phyloP scores from a whole-genome alignment of 2,797 vertebrate genomes.

The Nannoperca australis region DNA sequence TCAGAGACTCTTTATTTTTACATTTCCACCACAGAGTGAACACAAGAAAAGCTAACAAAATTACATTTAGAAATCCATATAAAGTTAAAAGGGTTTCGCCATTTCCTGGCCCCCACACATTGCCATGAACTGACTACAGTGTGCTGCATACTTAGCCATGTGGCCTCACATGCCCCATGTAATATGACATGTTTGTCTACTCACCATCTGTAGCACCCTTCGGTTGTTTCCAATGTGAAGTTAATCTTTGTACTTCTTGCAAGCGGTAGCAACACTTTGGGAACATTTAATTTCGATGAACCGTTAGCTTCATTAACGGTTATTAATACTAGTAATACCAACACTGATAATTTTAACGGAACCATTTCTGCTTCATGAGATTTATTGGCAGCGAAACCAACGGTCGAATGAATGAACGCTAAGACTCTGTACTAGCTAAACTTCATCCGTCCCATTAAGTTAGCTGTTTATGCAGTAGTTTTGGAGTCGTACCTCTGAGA shows the following conservation, averaged over 20 bases:
- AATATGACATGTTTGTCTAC: constrained; percentile 65
- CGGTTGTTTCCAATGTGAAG: constrained; percentile 94
- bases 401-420: constrained; percentile 40
- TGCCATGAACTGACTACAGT: not conserved
- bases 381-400: constrained; percentile 5
- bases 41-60: not conserved
- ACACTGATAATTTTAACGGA: constrained; percentile 1
- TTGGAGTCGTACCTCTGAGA: not conserved
- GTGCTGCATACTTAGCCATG: constrained; percentile 25
- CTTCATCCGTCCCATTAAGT: constrained; percentile 33
- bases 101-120: not conserved
- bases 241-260: constrained; percentile 91
- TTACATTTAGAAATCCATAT: not conserved
- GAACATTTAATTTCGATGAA: constrained; percentile 91
- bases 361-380: constrained; percentile 60
- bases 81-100: not conserved
- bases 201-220: constrained; percentile 98
- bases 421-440: constrained; percentile 30
- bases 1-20: too few relatives aligned
- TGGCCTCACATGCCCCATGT: constrained; percentile 39
- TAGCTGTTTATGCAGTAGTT: not conserved
- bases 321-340: constrained; percentile 26
- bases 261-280: constrained; percentile 94
- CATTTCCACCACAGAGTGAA: not conserved
- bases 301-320: constrained; percentile 21